Base-by-base conservation (phyloP, 2,888 invertebrate species). In the Heliothis peltigera region DNA sequence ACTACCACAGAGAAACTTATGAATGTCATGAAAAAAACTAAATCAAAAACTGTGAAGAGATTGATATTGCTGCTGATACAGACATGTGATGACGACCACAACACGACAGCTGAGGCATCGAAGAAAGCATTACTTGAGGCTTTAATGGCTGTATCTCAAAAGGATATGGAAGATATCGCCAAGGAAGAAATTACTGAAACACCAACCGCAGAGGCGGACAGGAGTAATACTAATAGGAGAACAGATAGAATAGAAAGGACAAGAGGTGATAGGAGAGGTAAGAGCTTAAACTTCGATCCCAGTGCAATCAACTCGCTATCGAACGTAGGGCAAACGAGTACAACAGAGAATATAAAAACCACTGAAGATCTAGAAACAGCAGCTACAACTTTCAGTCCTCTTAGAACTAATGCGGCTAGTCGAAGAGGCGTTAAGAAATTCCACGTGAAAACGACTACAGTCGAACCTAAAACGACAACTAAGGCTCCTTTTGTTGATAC, bases 21-120 rank as follows among this genome's bases (percentile, higher is more conserved):
- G 95, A 96, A 96, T 68, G 97, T 97, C 43, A 98, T 98, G 98
- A 97, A 97, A 83, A 97, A 97, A 85, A 98, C 98, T 0, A 96
- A 96, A 76, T 97, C 98, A 76, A 97, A 97, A 62, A 96, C 97
- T 0, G 97, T 97, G 0, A 95, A 97, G 54, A 95, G 97, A 72
- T 91, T 98, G 32, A 96, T 98, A 63, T 91, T 98, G 32, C 89
- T 98, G 25, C 91, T 98, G 65, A 97, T 98, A 19, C 97, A 97
- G 81, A 97, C 97, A 63, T 98, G 97, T 84, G 97, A 96, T 79
- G 96, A 96, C 55, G 96, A 96, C 81, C 96, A 96, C 81, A 97
- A 97, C 80, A 96, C 96, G 58, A 97, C 97, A 0, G 95, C 96
- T 71, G 97, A 97, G 79, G 96, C 96, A 61, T 97, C 97, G 4